Evolutionary conservation across 2,888 invertebrate genomes (phyloP), one percentile per base, ranked within the genome.

Genomic region (Drosophila suboccidentalis): DNA sequence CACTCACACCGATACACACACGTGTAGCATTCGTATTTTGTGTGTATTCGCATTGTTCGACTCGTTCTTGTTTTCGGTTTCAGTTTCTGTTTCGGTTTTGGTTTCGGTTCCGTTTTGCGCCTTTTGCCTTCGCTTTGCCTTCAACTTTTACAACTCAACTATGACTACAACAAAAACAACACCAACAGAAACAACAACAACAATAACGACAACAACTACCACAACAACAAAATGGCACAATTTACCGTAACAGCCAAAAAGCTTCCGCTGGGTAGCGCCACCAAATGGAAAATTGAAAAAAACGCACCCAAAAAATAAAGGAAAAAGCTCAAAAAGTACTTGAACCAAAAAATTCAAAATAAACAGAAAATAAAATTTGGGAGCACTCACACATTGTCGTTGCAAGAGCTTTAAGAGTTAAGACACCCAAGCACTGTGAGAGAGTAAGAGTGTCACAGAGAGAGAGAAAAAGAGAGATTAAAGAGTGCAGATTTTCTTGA

Each of bases 211-310:
- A 51, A 10, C 19, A 53, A 38, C 10, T 34, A 36, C 38, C 61
- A 22, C 5, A 29, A 44, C 41, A 9, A 63, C 17, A 32, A 34
- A 57, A 70, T 63, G 58, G 58, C 66, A 67, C 70, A 71, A 63
- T 71, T 63, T 44, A 58, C 19, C 59, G 19, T 38, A 49, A 67
- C 39, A 50, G 46, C 53, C 50, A 22, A 71, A 85, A 87, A 84
- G 85, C 87, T 84, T 47, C 80, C 83, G 80, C 68, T 80, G 78
- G 78, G 79, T 68, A 75, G 87, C 87, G 84, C 87, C 87, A 84
- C 82, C 61, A 67, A 58, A 38, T 38, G 36, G 9, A 39, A 57
- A 67, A 59, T 55, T 58, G 19, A 38, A 39, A 38, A 36, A 19
- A 44, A 53, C 51, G 53, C 46, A 47, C 26, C 13, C 26, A 55